Conservation (phyloP, 2,888 invertebrate species). For the Acronicta aceris region DNA sequence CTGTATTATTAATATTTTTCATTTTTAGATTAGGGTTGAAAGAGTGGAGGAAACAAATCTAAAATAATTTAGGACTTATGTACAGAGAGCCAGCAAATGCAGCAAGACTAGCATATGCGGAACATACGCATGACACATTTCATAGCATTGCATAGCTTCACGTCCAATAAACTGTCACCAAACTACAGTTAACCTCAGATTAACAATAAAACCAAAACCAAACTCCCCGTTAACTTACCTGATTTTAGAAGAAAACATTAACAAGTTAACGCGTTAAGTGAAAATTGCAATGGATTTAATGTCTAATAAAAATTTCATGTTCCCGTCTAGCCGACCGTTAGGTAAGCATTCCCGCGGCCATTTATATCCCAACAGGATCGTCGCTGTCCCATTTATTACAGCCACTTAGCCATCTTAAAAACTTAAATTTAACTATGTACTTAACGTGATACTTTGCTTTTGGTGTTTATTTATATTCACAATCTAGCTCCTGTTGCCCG, state of each 20-base stretch:
- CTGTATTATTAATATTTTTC: not conserved
- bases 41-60: too few species aligned
- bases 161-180: not conserved
- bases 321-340: constrained; percentile 10
- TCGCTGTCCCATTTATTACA: constrained; percentile 48
- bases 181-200: constrained; percentile 1
- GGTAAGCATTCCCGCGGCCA: constrained; percentile 26
- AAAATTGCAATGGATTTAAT: constrained; percentile 35
- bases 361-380: constrained; percentile 40
- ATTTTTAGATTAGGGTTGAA: too few species aligned
- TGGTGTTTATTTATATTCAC: constrained; percentile 8
- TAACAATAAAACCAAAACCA: constrained; percentile 5
- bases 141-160: not conserved
- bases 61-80: too few species aligned
- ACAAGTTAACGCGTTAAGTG: constrained; percentile 16
- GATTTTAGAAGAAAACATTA: too few species aligned
- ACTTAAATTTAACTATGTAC: constrained; percentile 37
- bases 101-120: too few species aligned
- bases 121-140: too few species aligned
- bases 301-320: constrained; percentile 37
- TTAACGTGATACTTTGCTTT: constrained; percentile 12
- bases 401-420: constrained; percentile 39
- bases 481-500: too few species aligned
- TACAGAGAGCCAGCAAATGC: too few species aligned
- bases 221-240: constrained; percentile 4